A percentile compares a stretch with the other conserved stretches of the same genome.
Evolutionary conservation across 2,797 vertebrate species (phyloP).

Genomic region (Cercopithecus petaurista): DNA sequence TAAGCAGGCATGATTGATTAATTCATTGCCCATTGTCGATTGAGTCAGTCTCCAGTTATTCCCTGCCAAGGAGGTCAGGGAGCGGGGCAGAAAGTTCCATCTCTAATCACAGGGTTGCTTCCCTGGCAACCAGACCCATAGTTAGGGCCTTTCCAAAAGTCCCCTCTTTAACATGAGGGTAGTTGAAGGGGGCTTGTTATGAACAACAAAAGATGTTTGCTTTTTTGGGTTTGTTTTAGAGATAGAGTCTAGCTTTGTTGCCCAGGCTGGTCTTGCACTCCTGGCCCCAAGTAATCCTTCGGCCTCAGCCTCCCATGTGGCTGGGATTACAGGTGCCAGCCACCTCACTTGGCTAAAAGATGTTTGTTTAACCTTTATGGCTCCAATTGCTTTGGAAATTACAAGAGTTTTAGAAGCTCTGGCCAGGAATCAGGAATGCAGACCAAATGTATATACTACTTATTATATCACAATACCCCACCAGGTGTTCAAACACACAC

Average conservation of each 20-base stretch:
- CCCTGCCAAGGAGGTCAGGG: not conserved
- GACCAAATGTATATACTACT: not conserved
- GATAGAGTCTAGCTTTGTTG: not conserved
- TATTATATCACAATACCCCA: too few relatives aligned
- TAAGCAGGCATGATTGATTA: not conserved
- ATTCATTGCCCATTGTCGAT: not conserved
- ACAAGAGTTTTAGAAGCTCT: not conserved
- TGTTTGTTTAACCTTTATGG: not conserved
- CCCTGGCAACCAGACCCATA: not conserved
- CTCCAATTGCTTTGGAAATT: not conserved
- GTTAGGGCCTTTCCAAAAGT: not conserved
- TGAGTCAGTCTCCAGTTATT: not conserved
- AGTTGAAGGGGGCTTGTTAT: not conserved
- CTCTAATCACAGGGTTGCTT: too few relatives aligned
- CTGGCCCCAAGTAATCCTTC: not conserved
- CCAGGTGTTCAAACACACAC: too few relatives aligned
- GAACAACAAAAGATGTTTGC: not conserved
- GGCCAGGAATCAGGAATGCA: not conserved
- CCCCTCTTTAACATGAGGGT: not conserved
- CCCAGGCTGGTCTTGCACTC: not conserved
- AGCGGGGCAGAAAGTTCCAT: not conserved
- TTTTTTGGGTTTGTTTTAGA: not conserved
- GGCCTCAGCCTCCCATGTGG: not conserved
- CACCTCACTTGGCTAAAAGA: not conserved
- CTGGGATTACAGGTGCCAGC: not conserved